A percentile compares a stretch with the other conserved stretches of the same genome.
Evolutionary conservation across 2,888 invertebrate species (phyloP).

Genomic region (Malthinus seriepunctatus): DNA sequence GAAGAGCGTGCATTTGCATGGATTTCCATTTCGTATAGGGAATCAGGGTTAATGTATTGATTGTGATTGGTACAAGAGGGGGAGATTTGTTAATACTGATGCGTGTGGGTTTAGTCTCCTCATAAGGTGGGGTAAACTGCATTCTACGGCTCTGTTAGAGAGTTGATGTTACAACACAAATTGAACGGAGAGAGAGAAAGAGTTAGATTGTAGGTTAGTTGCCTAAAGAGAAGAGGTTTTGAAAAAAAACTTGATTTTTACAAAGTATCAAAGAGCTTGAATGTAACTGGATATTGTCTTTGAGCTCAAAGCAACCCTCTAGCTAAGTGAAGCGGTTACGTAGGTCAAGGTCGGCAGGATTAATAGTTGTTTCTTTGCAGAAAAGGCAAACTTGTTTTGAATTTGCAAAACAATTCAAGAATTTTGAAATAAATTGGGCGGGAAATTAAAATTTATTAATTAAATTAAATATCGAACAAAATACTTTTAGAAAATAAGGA

Average conservation of each 20-base stretch:
- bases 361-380: neutral
- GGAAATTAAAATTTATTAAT: neutral
- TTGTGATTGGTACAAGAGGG: conserved; percentile 20
- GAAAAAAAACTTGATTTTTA: conserved; percentile 2
- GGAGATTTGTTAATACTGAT: conserved; percentile 22
- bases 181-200: neutral
- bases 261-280: neutral
- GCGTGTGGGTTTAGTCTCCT: conserved; percentile 16
- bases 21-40: conserved; percentile 14
- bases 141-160: conserved; percentile 27
- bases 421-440: neutral
- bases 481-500: too few species aligned
- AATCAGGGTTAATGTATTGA: conserved; percentile 26
- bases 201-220: neutral
- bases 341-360: conserved; percentile 27
- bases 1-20: conserved; percentile 19
- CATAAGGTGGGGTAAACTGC: conserved; percentile 35
- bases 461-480: too few species aligned
- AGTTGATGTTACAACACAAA: conserved; percentile 8
- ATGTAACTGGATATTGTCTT: conserved; percentile 8
- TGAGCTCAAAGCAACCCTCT: neutral
- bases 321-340: conserved; percentile 10
- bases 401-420: neutral
- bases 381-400: conserved; percentile 1
- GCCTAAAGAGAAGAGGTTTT: neutral